Evolutionary conservation across 2,113 vertebrate genomes (phyloP).

Genomic region (Tauraco erythrolophus): DNA sequence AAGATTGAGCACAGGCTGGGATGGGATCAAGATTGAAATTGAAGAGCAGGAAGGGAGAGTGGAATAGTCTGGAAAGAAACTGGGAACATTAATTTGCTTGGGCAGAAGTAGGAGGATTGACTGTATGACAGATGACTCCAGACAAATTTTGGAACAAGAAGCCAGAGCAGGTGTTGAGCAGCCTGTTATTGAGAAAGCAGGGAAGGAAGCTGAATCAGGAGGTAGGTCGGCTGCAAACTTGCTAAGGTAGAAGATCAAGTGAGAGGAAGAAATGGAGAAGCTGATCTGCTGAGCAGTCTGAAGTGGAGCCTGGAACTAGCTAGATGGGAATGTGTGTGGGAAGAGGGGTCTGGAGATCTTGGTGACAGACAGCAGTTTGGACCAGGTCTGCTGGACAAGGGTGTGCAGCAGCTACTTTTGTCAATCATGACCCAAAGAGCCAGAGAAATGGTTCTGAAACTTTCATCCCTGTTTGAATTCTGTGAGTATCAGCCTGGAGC

Average conservation of each 20-base stretch:
- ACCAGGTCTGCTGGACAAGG: not conserved
- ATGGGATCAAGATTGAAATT: not conserved
- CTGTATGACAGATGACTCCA: not conserved
- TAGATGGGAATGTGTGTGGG: not conserved
- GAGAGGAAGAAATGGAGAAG: not conserved
- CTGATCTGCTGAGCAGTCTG: not conserved
- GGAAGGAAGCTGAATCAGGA: not conserved
- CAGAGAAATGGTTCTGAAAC: not conserved
- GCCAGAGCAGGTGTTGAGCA: not conserved
- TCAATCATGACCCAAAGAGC: not conserved
- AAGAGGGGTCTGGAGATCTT: not conserved
- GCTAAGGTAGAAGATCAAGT: not conserved
- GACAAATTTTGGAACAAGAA: not conserved
- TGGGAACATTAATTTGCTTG: not conserved
- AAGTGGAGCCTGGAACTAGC: not conserved
- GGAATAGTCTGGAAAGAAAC: not conserved
- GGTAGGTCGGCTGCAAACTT: not conserved
- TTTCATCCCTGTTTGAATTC: not conserved
- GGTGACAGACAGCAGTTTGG: not conserved
- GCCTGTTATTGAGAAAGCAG: not conserved
- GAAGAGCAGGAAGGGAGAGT: not conserved
- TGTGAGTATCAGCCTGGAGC: not conserved
- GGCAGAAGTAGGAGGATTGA: not conserved
- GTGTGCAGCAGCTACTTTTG: not conserved
- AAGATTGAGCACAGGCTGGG: constrained; percentile 12